phyloP scores from a whole-genome alignment of 2,797 vertebrate genomes.

The Buceros bicornis region DNA sequence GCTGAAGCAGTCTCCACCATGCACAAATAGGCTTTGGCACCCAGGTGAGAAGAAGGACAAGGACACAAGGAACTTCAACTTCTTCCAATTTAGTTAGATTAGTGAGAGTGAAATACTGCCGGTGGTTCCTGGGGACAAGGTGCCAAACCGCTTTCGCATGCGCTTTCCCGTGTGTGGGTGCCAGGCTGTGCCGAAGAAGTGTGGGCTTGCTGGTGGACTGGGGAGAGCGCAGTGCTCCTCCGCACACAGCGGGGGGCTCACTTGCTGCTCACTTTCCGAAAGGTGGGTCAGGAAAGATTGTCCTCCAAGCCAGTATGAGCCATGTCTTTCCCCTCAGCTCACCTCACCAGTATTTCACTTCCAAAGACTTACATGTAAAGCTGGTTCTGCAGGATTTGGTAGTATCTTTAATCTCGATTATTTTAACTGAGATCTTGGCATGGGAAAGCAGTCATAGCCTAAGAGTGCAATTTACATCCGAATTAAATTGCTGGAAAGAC shows the following conservation, averaged over 20 bases:
- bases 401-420: neutral
- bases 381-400: neutral
- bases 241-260: accelerated
- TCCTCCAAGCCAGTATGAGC: neutral
- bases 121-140: accelerated
- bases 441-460: neutral
- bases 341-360: neutral
- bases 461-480: neutral
- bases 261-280: accelerated
- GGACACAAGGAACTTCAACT: neutral
- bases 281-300: neutral
- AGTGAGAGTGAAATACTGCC: neutral
- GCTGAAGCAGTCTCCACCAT: neutral
- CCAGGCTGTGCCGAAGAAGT: accelerated
- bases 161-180: neutral
- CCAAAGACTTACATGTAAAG: neutral
- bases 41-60: neutral
- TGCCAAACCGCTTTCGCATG: neutral
- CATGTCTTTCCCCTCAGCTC: neutral
- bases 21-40: accelerated
- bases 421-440: neutral
- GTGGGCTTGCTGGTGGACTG: accelerated
- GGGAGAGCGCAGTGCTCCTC: neutral
- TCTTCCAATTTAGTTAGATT: neutral
- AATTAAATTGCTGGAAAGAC: neutral